Base-by-base conservation (phyloP, 2,888 invertebrate species). In the Cephus rjabovi region DNA sequence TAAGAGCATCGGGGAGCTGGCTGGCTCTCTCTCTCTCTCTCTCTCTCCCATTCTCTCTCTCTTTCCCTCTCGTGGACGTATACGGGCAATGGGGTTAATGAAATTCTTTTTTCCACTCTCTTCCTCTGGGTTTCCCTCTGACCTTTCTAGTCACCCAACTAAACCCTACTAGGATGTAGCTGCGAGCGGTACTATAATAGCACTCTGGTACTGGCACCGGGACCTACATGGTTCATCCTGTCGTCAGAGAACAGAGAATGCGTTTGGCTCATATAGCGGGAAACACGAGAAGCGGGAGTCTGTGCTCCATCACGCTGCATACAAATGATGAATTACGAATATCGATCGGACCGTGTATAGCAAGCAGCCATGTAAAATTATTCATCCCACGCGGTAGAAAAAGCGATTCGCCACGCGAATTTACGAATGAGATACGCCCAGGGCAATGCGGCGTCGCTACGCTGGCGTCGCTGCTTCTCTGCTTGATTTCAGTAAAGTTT, bases 251-350 rank as follows among this genome's bases (percentile, higher is more conserved):
- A 23, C 56, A 56, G 56, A 56, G 56, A 56, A 56, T 56, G 56
- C 56, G 56, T 56, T 56, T 9, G 9, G 56, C 23, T 56, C 15
- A 9, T 56, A 56, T 56, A 15, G 23, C 56, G 9, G 23, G 56
- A 56, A 56, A 56, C 56, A 56, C 23, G 56, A 56, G 23, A 56
- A 56, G 56, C 56, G 56, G 56, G 56, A 56, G 56, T 83, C 79
- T 80, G 87, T 85, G 81, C 87, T 86, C 84, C 87, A 87, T 86
- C 87, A 86, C 85, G 87, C 85, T 88, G 91, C 90, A 91, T 91
- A 90, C 90, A 91, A 91, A 91, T 91, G 90, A 91, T 90, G 89
- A 90, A 90, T 91, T 91, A 90, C 90, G 87, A 87, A 88, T 89
- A 90, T 90, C 89, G 90, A 90, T 88, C 88, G 82, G 79, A 73